A percentile compares a stretch with the other conserved stretches of the same genome.
Evolutionary conservation across 2,888 invertebrate species (phyloP).

Genomic region (Drosophila fulvimacula): DNA sequence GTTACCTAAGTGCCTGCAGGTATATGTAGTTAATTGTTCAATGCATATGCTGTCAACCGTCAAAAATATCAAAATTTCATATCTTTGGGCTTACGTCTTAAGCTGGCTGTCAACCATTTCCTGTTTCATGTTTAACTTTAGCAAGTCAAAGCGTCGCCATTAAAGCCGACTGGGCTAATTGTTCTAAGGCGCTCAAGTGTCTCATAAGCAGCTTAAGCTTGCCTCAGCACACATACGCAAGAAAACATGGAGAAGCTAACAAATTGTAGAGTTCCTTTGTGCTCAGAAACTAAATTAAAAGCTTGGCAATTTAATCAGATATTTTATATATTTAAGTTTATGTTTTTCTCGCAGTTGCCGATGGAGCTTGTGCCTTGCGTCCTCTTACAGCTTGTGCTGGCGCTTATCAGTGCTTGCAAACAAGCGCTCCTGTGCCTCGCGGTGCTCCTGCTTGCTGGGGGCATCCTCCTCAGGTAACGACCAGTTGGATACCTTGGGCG

Average conservation of each 20-base stretch:
- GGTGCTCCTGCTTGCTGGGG: slow-evolving; percentile 11
- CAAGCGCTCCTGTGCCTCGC: slow-evolving; percentile 25
- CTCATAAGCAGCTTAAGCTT: slow-evolving; percentile 64
- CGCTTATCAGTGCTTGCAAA: slow-evolving; percentile 15
- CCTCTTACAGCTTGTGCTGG: slow-evolving; percentile 18
- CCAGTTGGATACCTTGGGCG: slow-evolving; percentile 44
- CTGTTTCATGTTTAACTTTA: slow-evolving; percentile 39
- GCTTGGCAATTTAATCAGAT: slow-evolving; percentile 7
- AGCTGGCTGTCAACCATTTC: slow-evolving; percentile 36
- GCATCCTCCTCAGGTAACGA: slow-evolving; percentile 30
- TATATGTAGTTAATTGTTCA: slow-evolving; percentile 34
- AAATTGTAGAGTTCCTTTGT: background rate
- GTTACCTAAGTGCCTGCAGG: slow-evolving; percentile 42
- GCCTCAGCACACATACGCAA: slow-evolving; percentile 7
- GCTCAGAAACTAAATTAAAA: slow-evolving; percentile 7
- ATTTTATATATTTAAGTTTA: slow-evolving; percentile 15
- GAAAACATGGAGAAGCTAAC: background rate
- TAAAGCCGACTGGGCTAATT: slow-evolving; percentile 53
- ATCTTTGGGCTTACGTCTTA: slow-evolving; percentile 36
- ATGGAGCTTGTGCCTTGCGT: slow-evolving; percentile 1
- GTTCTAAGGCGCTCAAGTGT: slow-evolving; percentile 68
- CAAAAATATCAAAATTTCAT: slow-evolving; percentile 42
- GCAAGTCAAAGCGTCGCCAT: slow-evolving; percentile 33
- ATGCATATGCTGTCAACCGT: background rate
- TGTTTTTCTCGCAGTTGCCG: background rate